phyloP scores from a whole-genome alignment of 37 sponge, comb jelly and placozoan genomes.

The Ianthella basta region DNA sequence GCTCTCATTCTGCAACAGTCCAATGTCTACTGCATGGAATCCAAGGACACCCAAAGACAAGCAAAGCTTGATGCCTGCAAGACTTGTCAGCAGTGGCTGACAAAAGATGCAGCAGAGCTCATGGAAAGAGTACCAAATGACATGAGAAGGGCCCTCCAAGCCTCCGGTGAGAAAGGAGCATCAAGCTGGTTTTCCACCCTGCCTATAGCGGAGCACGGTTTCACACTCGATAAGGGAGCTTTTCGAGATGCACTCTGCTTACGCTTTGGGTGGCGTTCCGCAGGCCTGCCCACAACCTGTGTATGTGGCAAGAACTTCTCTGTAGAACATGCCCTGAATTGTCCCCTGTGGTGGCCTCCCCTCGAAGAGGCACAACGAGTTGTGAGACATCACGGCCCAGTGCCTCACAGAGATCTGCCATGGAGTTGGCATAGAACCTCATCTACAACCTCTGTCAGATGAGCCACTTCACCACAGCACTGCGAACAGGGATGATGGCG shows the following conservation, averaged over 20 bases:
- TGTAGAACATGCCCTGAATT: constrained; percentile 15
- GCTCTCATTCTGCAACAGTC: no score
- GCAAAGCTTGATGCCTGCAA: background rate
- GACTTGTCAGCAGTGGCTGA: background rate
- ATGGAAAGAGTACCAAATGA: background rate
- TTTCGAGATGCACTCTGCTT: background rate
- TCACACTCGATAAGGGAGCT: background rate
- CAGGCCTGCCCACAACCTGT: constrained; percentile 5
- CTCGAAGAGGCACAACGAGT: no score
- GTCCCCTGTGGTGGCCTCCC: no score
- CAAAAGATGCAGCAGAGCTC: background rate
- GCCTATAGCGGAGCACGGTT: constrained; percentile 15
- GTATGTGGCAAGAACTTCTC: constrained; percentile 7
- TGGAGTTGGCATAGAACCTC: no score
- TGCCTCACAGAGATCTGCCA: no score
- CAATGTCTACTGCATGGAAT: no score
- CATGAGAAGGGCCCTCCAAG: background rate
- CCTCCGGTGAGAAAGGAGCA: background rate
- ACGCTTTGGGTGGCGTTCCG: constrained; percentile 5
- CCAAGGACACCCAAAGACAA: background rate
- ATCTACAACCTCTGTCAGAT: no score
- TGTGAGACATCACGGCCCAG: no score
- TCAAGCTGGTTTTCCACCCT: constrained; percentile 14
- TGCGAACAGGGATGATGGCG: no score
- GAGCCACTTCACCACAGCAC: no score